Percentiles rank a stretch among this genome's conserved stretches.
phyloP scores from a whole-genome alignment of 2,888 invertebrate species.

The Scaptomyza reducta region DNA sequence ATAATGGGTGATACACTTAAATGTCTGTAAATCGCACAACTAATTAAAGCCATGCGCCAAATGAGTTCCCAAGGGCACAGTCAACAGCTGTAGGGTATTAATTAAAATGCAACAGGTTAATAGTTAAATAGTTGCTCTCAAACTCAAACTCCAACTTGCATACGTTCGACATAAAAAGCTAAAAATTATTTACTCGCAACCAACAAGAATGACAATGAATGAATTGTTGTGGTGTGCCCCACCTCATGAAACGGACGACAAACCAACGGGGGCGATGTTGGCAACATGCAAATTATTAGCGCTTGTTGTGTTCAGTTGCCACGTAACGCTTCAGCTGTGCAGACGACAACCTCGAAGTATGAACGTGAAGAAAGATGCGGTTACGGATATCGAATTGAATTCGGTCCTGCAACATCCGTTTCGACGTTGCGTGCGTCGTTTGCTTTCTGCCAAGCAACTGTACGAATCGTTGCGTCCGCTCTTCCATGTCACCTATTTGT shows the following conservation, averaged over 20 bases:
- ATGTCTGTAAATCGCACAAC: constrained; percentile 54
- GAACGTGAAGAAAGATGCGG: constrained; percentile 42
- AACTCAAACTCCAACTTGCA: constrained; percentile 6
- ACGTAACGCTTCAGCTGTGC: constrained; percentile 50
- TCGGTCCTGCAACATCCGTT: constrained; percentile 39
- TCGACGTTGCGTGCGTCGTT: constrained; percentile 55
- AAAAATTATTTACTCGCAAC: constrained; percentile 62
- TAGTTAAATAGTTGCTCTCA: constrained; percentile 13
- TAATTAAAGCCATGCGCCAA: constrained; percentile 29
- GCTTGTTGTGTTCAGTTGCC: constrained; percentile 62
- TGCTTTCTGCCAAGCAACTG: constrained; percentile 77
- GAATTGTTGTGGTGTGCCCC: constrained; percentile 27
- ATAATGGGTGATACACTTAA: constrained; percentile 7
- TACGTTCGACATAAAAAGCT: constrained; percentile 54
- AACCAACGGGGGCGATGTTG: constrained; percentile 2
- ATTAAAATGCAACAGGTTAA: constrained; percentile 71
- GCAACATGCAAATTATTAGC: constrained; percentile 54
- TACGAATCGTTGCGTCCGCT: constrained; percentile 81
- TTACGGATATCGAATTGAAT: constrained; percentile 31
- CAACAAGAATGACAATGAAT: constrained; percentile 37
- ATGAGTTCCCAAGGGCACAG: constrained; percentile 28
- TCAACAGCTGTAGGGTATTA: constrained; percentile 36
- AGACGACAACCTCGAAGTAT: constrained; percentile 50
- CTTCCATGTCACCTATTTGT: constrained; percentile 72
- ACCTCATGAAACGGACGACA: constrained; percentile 30